Evolutionary conservation across 1,140 invertebrate species (phyloP).

Genomic region (Homalodisca vitripennis): DNA sequence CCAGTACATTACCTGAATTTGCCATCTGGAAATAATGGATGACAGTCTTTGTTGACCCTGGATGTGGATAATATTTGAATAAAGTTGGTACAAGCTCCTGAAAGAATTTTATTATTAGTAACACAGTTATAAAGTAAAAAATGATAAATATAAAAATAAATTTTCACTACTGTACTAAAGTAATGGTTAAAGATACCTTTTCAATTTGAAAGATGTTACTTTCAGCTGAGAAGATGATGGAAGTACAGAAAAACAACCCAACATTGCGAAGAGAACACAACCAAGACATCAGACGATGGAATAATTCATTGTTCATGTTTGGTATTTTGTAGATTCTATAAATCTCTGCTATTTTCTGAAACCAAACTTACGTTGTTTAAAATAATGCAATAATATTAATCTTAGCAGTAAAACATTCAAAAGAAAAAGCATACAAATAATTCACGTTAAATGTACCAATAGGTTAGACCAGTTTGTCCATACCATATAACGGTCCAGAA

Average conservation of each 20-base stretch:
- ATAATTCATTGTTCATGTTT: not conserved
- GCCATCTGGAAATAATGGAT: not conserved
- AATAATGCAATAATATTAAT: not conserved
- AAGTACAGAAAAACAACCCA: not conserved
- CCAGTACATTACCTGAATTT: not conserved
- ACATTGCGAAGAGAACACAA: not conserved
- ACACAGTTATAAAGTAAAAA: not conserved
- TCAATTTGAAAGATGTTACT: not conserved
- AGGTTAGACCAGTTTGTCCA: not conserved
- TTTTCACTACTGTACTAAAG: not conserved
- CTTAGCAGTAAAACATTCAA: not conserved
- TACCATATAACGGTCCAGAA: not conserved
- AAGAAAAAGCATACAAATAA: too few relatives aligned
- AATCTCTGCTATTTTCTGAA: not conserved
- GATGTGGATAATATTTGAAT: not conserved
- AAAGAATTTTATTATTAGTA: not conserved
- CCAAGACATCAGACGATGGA: not conserved
- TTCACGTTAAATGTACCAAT: not conserved
- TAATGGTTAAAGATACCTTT: not conserved
- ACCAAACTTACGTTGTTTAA: not conserved
- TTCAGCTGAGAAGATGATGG: not conserved
- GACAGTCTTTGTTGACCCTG: not conserved
- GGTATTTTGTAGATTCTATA: not conserved
- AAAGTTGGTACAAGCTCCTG: not conserved
- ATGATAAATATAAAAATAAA: not conserved